Evolutionary conservation across 2,797 vertebrate species (phyloP), one percentile per base, ranked within the genome.

Genomic region (Melanotaenia maccullochi): DNA sequence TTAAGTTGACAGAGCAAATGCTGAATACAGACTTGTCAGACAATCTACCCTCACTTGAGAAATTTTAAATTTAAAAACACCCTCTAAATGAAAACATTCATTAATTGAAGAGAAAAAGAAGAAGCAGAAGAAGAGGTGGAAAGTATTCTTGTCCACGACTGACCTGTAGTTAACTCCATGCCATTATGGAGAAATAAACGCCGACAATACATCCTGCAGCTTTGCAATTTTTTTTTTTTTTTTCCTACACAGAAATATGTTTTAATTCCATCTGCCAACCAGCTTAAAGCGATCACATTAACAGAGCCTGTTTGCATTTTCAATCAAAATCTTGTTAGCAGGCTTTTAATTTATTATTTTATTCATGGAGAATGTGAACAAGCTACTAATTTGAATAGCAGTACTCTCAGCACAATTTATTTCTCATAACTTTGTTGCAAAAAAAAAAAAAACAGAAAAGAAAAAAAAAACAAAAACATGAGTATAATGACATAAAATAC

Each of bases 261-360:
- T 16, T 44, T 47, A 47, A 47, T 47, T 3, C 16, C 7, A 8
- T 47, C 4, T 47, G 40, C 20, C 42, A 5, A 6, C 42, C 47
- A 18, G 40, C 40, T 13, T 18, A 44, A 44, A 44, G 16, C 47
- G 54, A 13, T 14, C 38, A 56, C 42, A 49, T 82, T 54, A 62
- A 42, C 25, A 69, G 33, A 59, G 14, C 62, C 67, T 65, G 74
- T 73, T 73, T 75, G 60, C 38, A 57, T 79, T 73, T 67, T 56
- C 47, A 22, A 59, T 85, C 66, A 85, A 78, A 79, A 59, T 51
- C 55, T 78, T 30, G 5, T 86, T 82, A 86, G 60, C 74, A 75
- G 40, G 63, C 16, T 44, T 44, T 44, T 44, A 18, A 18, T 44
- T 44, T 44, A 6, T 18, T 44, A 13, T 3, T 9, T 79, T 65